Percentiles rank a stretch among this genome's conserved stretches.
Evolutionary conservation across 2,113 vertebrate species (phyloP).

Genomic region (pig (Sus scrofa)): T2T-Sscrofa CM000823.6:66899501-66900000

Average conservation of each 20-base stretch:
- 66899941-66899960: fast-evolving
- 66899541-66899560: not conserved
- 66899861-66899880: not conserved
- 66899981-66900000: fast-evolving
- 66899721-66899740: too few species aligned
- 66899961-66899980: fast-evolving
- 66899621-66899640: fast-evolving
- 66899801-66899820: not conserved
- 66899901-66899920: not conserved
- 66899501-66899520: not conserved
- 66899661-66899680: not conserved
- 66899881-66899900: too few species aligned
- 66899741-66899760: too few species aligned
- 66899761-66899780: not conserved
- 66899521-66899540: not conserved
- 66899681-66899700: not conserved
- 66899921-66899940: fast-evolving
- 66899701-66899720: fast-evolving
- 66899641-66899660: too few species aligned
- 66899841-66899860: not conserved
- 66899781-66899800: not conserved
- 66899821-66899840: not conserved
- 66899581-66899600: not conserved
- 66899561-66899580: not conserved
- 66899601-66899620: not conserved